These are phyloP conservation scores for Hypselothyrea guttata DNA, from an alignment of 2,888 invertebrate genomes.

Conservation along the genomic window DNA sequence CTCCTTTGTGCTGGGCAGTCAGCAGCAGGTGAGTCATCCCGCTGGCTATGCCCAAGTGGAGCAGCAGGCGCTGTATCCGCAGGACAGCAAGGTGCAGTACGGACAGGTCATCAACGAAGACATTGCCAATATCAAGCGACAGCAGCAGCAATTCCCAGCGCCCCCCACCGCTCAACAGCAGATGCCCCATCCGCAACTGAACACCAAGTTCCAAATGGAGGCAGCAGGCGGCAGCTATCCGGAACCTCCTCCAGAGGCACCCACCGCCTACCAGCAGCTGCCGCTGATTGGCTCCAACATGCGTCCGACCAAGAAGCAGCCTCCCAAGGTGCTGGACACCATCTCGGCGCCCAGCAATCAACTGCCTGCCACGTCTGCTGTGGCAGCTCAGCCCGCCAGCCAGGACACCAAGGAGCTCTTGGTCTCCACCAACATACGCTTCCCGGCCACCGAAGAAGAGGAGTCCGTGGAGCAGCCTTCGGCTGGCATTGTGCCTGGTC, in stretches of 20 bases:
- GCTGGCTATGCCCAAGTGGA: constrained; percentile 83
- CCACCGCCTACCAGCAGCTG: constrained; percentile 75
- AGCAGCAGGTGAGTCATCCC: constrained; percentile 84
- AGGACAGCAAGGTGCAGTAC: constrained; percentile 77
- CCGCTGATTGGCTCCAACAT: constrained; percentile 65
- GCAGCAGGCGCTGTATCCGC: constrained; percentile 83
- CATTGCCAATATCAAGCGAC: constrained; percentile 66
- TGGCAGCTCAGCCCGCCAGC: constrained; percentile 2
- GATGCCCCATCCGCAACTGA: constrained; percentile 34
- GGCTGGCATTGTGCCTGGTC: constrained; percentile 48
- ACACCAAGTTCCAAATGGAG: constrained; percentile 59
- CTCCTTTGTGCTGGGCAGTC: constrained; percentile 86
- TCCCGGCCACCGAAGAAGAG: constrained; percentile 78
- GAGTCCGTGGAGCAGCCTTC: constrained; percentile 61
- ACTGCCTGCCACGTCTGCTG: neutral
- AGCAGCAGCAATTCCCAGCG: constrained; percentile 21
- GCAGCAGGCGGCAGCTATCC: constrained; percentile 26
- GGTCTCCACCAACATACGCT: constrained; percentile 81
- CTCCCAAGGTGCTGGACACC: neutral
- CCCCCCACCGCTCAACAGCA: constrained; percentile 42
- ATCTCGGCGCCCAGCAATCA: constrained; percentile 16
- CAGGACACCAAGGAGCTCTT: constrained; percentile 79
- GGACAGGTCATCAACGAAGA: constrained; percentile 80
- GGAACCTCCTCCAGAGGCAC: constrained; percentile 70
- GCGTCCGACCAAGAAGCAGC: constrained; percentile 37